Evolutionary conservation across 2,113 vertebrate genomes (phyloP).

Genomic region (Nyctibius bracteatus): DNA sequence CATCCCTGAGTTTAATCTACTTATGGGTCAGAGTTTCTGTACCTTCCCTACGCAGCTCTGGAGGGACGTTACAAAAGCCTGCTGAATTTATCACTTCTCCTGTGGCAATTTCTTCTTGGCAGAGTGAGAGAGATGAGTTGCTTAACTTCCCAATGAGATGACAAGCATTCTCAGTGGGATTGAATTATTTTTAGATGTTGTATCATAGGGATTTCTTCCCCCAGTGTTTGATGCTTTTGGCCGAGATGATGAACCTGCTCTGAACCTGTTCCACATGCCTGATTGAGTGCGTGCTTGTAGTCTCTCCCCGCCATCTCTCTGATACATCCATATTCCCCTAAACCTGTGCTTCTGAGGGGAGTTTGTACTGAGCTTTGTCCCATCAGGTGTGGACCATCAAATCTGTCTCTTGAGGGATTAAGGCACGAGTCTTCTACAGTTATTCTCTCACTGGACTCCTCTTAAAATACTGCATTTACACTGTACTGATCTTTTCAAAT

Average conservation of each 20-base stretch:
- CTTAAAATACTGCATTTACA: neutral
- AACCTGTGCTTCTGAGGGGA: neutral
- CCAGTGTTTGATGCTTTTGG: neutral
- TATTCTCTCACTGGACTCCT: neutral
- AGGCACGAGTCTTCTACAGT: neutral
- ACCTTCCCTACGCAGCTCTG: neutral
- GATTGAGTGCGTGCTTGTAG: accelerated
- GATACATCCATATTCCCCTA: neutral
- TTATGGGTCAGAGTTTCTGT: neutral
- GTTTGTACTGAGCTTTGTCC: neutral
- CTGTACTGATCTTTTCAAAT: neutral
- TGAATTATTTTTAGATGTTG: neutral
- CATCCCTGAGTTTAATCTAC: neutral
- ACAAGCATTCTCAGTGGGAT: neutral
- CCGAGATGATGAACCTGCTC: neutral
- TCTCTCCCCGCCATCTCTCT: neutral
- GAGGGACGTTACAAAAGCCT: neutral
- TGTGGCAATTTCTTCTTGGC: neutral
- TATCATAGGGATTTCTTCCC: neutral
- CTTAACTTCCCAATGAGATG: neutral
- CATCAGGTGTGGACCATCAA: neutral
- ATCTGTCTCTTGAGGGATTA: neutral
- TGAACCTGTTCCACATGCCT: neutral
- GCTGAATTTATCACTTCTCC: neutral
- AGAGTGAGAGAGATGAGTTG: neutral